These are phyloP conservation scores for Argyrosomus regius DNA, from an alignment of 2,797 vertebrate genomes.

Conservation along the genomic window DNA sequence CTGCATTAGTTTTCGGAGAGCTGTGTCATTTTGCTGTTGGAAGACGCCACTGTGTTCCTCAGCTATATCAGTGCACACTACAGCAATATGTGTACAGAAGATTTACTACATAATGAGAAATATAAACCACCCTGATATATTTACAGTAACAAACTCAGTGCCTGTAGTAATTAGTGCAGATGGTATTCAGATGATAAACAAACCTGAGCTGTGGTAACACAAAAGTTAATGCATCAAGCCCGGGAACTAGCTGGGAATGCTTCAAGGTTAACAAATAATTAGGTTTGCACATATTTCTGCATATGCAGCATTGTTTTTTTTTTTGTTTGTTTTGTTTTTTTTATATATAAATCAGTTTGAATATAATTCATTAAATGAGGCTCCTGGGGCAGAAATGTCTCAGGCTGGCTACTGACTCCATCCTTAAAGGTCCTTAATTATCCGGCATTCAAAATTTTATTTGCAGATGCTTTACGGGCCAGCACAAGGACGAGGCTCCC, in stretches of 20 bases:
- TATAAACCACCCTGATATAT: neutral
- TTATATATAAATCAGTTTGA: neutral
- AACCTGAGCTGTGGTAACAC: slow-evolving; percentile 9
- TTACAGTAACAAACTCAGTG: neutral
- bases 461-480: slow-evolving; percentile 18
- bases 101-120: slow-evolving; percentile 4
- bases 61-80: neutral
- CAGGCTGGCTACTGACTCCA: slow-evolving; percentile 8
- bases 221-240: neutral
- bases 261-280: slow-evolving; percentile 33
- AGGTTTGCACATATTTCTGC: neutral
- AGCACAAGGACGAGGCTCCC: slow-evolving; percentile 9
- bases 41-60: slow-evolving; percentile 8
- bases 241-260: neutral
- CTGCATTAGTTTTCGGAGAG: slow-evolving; percentile 44
- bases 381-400: slow-evolving; percentile 22
- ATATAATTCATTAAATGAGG: slow-evolving; percentile 26
- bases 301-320: neutral
- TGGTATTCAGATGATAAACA: slow-evolving; percentile 21
- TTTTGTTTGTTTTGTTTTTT: neutral
- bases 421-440: slow-evolving; percentile 44
- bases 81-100: neutral
- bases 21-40: slow-evolving; percentile 25
- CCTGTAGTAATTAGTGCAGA: slow-evolving; percentile 31
- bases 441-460: slow-evolving; percentile 21